Evolutionary conservation across 2,888 invertebrate species (phyloP), one percentile per base, ranked within the genome.

Genomic region (Unio pictorum): DNA sequence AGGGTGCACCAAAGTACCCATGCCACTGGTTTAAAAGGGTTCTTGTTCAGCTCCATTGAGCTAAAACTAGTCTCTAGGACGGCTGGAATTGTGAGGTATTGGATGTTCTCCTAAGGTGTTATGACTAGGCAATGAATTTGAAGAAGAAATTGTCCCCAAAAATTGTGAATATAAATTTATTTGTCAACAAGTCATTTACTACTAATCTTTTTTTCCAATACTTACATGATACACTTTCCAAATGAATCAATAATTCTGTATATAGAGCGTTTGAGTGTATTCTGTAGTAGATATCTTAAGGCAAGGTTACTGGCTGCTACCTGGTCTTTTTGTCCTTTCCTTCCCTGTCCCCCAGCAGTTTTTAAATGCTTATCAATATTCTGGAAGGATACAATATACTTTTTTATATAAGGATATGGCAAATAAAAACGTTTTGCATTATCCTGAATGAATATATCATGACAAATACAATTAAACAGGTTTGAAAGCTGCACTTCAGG

Each of bases 301-400:
- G 77, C 71, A 4, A 76, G 64, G 62, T 84, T 84, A 61, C 71
- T 69, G 54, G 73, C 60, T 18, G 68, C 60, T 18, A 67, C 64
- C 23, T 54, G 20, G 30, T 78, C 79, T 61, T 79, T 79, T 26
- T 73, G 77, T n/a, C 74, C 65, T 11, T 81, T 75, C 30, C 85
- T 79, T 7, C 76, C 69, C 3, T 78, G 73, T 26, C 78, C 79
- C 11, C 87, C 78, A 15, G 82, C 83, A 67, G 88, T 72, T 74
- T 87, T 88, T 67, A 88, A 83, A 72, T 88, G 86, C 74, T 87
- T 87, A 64, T 89, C 88, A 56, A 88, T 80, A 68, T 84, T 84
- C 89, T 89, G 74, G 8, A 78, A 78, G 34, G 45, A 28, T n/a
- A 69, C 45, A 58, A 20, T 20, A 60, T 30, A 71, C 11, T 60